Evolutionary conservation across 2,113 vertebrate genomes (phyloP).

Genomic region (Stictonetta naevosa): DNA sequence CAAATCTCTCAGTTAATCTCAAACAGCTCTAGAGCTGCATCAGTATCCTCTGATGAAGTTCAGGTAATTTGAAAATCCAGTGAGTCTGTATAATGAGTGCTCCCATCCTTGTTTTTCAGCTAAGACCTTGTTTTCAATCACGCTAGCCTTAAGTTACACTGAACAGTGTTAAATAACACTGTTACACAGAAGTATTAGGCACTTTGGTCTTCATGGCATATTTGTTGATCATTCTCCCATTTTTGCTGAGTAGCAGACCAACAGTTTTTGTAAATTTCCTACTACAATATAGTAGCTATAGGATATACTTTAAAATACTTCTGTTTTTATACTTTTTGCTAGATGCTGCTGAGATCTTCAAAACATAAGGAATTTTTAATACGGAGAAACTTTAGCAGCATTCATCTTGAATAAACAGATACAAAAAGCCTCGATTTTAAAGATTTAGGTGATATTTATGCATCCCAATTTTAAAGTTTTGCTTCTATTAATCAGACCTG

Average conservation of each 20-base stretch:
- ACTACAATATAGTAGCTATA: background rate
- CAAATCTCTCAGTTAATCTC: background rate
- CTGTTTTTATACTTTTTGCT: background rate
- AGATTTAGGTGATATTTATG: background rate
- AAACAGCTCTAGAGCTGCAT: background rate
- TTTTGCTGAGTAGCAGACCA: background rate
- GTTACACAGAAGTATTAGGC: background rate
- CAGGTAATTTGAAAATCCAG: background rate
- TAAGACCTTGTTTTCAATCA: background rate
- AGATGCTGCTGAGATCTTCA: background rate
- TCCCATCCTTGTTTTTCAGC: background rate
- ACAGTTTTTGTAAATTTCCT: background rate
- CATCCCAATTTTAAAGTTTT: background rate
- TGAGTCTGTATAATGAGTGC: background rate
- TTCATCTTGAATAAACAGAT: background rate
- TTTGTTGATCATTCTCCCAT: background rate
- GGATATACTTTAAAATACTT: background rate
- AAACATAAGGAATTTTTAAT: background rate
- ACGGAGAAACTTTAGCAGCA: background rate
- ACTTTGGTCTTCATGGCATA: background rate
- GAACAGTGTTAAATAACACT: background rate
- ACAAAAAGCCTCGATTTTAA: background rate
- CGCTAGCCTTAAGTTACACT: fast-evolving
- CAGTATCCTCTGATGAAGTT: background rate
- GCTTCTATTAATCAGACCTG: background rate